phyloP scores from a whole-genome alignment of 2,113 vertebrate genomes.

The Clarias macrocephalus region DNA sequence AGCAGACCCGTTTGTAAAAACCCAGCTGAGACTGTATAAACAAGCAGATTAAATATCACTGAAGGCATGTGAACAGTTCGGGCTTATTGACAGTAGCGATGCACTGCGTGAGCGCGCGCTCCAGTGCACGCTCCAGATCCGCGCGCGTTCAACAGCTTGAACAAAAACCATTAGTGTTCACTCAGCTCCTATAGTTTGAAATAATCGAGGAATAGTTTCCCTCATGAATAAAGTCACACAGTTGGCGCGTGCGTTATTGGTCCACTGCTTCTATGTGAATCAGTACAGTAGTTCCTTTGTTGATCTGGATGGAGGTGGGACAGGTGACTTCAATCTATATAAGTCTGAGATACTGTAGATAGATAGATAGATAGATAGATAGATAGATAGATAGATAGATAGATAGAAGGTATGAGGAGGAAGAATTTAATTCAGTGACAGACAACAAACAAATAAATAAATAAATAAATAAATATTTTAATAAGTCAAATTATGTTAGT shows the following conservation, averaged over 20 bases:
- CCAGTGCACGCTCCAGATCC: not conserved
- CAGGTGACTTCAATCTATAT: too few relatives aligned
- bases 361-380: constrained; percentile 4
- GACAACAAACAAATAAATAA: too few relatives aligned
- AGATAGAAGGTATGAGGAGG: not conserved
- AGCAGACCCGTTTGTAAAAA: not conserved
- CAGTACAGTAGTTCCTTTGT: not conserved
- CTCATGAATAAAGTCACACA: not conserved
- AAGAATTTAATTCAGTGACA: too few relatives aligned
- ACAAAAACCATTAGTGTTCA: not conserved
- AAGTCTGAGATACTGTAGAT: not conserved
- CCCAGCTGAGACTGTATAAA: not conserved
- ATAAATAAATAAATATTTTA: not conserved
- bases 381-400: constrained; percentile 4
- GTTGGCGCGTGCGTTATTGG: too few relatives aligned
- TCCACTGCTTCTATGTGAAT: not conserved
- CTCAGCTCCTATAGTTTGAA: not conserved
- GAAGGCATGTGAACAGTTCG: not conserved
- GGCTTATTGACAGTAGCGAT: not conserved
- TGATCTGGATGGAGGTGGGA: not conserved
- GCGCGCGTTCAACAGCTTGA: not conserved
- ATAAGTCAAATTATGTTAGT: not conserved
- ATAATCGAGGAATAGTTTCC: not conserved
- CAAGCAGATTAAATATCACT: not conserved
- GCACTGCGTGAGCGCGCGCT: not conserved